A percentile compares a stretch with the other conserved stretches of the same genome.
These are phyloP conservation scores for Orchesella flavescens DNA, from an alignment of 2,888 invertebrate species.

Conservation along the genomic window DNA sequence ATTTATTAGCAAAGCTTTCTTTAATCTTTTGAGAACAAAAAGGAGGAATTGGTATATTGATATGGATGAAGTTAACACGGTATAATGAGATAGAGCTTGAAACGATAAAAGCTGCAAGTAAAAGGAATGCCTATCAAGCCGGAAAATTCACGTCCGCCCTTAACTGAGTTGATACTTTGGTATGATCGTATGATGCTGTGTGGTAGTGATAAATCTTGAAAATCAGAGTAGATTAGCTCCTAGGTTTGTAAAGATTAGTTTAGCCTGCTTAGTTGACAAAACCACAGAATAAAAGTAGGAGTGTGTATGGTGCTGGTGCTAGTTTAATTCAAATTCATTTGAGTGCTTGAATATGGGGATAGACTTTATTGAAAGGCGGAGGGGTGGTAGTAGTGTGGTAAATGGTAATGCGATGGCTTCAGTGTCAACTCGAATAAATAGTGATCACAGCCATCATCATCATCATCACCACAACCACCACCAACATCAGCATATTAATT, in stretches of 20 bases:
- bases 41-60: conserved; percentile 19
- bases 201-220: background rate
- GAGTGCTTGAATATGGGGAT: conserved; percentile 33
- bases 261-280: conserved; percentile 17
- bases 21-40: conserved; percentile 45
- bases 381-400: conserved; percentile 19
- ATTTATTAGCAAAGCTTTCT: conserved; percentile 17
- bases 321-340: background rate
- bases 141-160: conserved; percentile 53
- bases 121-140: conserved; percentile 39
- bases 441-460: conserved; percentile 16
- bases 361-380: conserved; percentile 47
- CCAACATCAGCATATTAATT: conserved; percentile 13
- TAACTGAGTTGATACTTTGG: background rate
- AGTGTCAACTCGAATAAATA: conserved; percentile 10
- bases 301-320: background rate
- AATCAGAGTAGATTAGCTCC: background rate
- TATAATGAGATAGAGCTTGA: no score
- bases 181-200: background rate
- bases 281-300: background rate
- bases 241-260: conserved; percentile 14
- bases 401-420: conserved; percentile 12
- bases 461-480: conserved; percentile 18
- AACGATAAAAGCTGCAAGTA: background rate
- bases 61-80: no score